These are phyloP conservation scores for Leiothrix lutea DNA, from an alignment of 2,113 vertebrate species.

Conservation along the genomic window DNA sequence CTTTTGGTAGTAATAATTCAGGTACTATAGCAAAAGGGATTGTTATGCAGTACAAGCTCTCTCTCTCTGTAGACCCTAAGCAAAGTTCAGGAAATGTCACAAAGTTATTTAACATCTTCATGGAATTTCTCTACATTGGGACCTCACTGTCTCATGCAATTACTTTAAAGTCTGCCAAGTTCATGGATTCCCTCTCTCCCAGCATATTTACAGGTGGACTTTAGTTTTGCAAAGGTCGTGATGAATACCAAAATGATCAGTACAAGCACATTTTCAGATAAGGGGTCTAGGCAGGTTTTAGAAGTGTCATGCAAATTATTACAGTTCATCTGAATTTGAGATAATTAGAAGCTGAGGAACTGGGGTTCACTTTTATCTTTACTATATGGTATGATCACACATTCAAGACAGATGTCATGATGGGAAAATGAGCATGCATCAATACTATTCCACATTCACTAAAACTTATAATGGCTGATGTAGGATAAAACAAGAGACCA, in stretches of 20 bases:
- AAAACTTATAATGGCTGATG: slow-evolving; percentile 44
- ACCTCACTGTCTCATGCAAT: background rate
- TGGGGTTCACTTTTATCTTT: background rate
- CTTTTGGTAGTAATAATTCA: background rate
- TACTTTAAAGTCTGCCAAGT: background rate
- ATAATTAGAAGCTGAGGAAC: background rate
- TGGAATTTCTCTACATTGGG: background rate
- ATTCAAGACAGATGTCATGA: slow-evolving; percentile 45
- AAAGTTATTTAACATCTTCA: background rate
- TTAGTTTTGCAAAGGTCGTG: background rate
- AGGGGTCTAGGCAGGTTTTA: background rate
- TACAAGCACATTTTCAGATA: background rate
- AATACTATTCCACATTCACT: slow-evolving; percentile 37
- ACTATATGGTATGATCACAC: slow-evolving; percentile 21
- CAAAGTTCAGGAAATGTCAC: background rate
- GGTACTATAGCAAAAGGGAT: background rate
- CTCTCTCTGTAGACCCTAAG: background rate
- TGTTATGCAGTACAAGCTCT: background rate
- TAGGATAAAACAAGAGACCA: slow-evolving; percentile 51
- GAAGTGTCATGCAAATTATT: background rate
- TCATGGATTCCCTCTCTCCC: background rate
- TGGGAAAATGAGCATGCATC: slow-evolving; percentile 62
- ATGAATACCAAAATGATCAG: background rate
- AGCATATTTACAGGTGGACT: background rate
- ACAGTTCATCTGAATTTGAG: background rate